Evolutionary conservation across 2,888 invertebrate genomes (phyloP).

Genomic region (Caenorhabditis panamensis): DNA sequence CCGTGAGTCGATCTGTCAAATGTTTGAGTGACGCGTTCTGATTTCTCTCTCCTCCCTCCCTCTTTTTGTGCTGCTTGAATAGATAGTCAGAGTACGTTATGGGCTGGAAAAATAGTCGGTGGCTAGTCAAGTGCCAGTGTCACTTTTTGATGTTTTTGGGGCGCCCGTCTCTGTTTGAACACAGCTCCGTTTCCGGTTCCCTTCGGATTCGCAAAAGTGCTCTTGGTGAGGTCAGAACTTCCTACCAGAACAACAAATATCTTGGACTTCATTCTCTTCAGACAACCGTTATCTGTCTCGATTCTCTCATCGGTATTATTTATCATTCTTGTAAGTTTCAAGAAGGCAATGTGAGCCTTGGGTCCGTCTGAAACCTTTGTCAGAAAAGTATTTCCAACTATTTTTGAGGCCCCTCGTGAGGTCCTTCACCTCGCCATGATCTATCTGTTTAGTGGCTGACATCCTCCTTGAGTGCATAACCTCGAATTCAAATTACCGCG

Average conservation of each 20-base stretch:
- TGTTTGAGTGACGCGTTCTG: conserved; percentile 52
- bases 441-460: not conserved
- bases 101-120: not conserved
- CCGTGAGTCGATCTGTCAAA: conserved; percentile 54
- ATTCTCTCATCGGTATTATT: no score
- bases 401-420: no score
- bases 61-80: not conserved
- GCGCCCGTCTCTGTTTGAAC: not conserved
- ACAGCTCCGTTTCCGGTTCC: not conserved
- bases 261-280: not conserved
- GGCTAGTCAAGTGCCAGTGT: not conserved
- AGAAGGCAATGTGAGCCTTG: no score
- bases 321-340: no score
- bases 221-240: not conserved
- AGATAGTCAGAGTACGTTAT: conserved; percentile 10
- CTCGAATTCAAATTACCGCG: no score
- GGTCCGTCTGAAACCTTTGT: no score
- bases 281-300: no score
- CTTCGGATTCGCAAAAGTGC: not conserved
- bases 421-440: not conserved
- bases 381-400: no score
- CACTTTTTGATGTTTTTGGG: not conserved
- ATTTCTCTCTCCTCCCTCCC: conserved; percentile 24
- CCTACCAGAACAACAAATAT: not conserved
- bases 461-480: not conserved